These are phyloP conservation scores for Ctenodactylus gundi DNA, from an alignment of 2,113 vertebrate species.

Conservation along the genomic window DNA sequence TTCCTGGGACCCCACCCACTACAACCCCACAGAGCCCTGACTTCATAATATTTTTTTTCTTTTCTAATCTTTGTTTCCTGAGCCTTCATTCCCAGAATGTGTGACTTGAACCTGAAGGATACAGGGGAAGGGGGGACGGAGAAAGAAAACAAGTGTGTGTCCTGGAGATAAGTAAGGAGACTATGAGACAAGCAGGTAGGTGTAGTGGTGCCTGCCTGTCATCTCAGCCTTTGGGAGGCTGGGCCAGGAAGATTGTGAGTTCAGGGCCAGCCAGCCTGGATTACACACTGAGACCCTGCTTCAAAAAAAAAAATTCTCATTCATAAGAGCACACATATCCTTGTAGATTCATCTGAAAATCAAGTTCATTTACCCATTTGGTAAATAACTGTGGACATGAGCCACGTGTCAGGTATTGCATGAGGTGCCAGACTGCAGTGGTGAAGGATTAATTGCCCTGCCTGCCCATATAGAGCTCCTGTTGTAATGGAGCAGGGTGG, in stretches of 20 bases:
- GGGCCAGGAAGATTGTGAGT: not conserved
- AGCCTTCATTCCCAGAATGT: not conserved
- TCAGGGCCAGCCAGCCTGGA: not conserved
- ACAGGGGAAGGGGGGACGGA: not conserved
- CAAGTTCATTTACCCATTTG: not conserved
- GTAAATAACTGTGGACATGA: not conserved
- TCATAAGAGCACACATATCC: not conserved
- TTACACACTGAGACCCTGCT: not conserved
- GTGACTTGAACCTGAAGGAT: not conserved
- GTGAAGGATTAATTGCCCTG: accelerated
- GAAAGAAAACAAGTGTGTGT: not conserved
- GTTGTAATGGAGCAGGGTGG: not conserved
- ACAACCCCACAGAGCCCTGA: not conserved
- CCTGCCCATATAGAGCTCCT: not conserved
- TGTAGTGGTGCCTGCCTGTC: not conserved
- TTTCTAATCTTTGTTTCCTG: not conserved
- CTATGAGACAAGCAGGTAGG: not conserved
- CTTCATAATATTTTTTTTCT: not conserved
- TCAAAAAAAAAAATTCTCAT: not conserved
- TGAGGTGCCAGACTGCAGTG: not conserved
- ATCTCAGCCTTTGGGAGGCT: not conserved
- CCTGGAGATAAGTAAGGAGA: not conserved
- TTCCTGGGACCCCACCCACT: not conserved
- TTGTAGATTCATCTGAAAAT: not conserved
- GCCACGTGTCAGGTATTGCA: not conserved